These are phyloP conservation scores for Rousettus leschenaultii DNA, from an alignment of 2,113 vertebrate species.

Conservation along the genomic window DNA sequence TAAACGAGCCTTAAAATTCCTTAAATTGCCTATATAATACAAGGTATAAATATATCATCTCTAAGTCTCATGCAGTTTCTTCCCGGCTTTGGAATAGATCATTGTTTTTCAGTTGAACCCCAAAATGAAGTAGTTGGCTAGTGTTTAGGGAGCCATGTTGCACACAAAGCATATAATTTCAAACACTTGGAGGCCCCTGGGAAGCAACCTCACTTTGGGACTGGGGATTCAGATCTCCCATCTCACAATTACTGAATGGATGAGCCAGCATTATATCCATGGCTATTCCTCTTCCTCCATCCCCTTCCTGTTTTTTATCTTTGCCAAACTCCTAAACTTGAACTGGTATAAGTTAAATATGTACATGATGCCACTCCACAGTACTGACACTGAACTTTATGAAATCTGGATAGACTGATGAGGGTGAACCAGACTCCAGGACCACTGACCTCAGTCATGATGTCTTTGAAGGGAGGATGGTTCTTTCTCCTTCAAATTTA, in stretches of 20 bases:
- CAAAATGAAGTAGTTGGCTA: not conserved
- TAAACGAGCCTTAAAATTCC: not conserved
- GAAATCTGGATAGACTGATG: not conserved
- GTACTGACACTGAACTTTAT: not conserved
- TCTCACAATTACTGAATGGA: not conserved
- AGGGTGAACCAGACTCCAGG: not conserved
- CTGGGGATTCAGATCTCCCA: not conserved
- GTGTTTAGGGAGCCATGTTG: not conserved
- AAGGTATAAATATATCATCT: not conserved
- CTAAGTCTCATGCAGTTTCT: not conserved
- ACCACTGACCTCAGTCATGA: not conserved
- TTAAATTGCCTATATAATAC: not conserved
- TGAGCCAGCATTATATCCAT: not conserved
- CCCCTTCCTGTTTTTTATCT: not conserved
- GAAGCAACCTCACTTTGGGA: not conserved
- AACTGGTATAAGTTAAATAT: not conserved
- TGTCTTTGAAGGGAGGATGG: not conserved
- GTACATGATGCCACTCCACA: not conserved
- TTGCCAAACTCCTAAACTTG: not conserved
- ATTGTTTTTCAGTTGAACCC: not conserved
- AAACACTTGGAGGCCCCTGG: not conserved
- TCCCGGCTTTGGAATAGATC: not conserved
- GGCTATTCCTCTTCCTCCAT: not conserved
- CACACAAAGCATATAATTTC: not conserved
- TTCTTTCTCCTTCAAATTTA: not conserved